A percentile compares a stretch with the other conserved stretches of the same genome.
Evolutionary conservation across 2,797 vertebrate genomes (phyloP).

Genomic region (Dromococcyx pavoninus): DNA sequence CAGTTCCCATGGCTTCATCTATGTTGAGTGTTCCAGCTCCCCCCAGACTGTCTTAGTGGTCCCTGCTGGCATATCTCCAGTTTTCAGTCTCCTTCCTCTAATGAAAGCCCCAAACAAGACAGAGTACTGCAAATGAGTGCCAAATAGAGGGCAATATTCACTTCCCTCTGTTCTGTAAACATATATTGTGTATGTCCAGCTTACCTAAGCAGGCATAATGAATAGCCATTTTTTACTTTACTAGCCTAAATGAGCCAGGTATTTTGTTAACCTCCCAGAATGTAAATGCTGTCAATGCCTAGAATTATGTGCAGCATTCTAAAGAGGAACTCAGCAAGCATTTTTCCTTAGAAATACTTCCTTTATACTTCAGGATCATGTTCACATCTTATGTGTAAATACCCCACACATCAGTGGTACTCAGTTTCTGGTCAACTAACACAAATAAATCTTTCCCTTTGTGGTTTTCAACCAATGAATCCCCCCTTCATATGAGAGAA

Average conservation of each 20-base stretch:
- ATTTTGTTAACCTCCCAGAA: not conserved
- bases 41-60: no score
- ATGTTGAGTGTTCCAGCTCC: not conserved
- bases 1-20: not conserved
- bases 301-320: not conserved
- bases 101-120: not conserved
- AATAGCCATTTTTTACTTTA: not conserved
- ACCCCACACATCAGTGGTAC: no score
- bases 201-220: not conserved
- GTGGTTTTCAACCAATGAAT: not conserved
- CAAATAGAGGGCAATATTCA: not conserved
- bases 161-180: not conserved
- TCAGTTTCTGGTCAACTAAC: not conserved
- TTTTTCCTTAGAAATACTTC: not conserved
- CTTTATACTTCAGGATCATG: not conserved
- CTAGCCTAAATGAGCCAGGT: not conserved
- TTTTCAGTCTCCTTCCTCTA: not conserved
- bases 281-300: not conserved
- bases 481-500: not conserved
- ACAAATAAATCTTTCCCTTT: not conserved
- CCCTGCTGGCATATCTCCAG: not conserved
- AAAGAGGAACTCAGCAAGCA: not conserved
- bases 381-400: not conserved
- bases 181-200: not conserved
- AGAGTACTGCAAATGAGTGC: not conserved